Conservation (phyloP, 2,797 vertebrate genomes). For the Microcaecilia unicolor region DNA sequence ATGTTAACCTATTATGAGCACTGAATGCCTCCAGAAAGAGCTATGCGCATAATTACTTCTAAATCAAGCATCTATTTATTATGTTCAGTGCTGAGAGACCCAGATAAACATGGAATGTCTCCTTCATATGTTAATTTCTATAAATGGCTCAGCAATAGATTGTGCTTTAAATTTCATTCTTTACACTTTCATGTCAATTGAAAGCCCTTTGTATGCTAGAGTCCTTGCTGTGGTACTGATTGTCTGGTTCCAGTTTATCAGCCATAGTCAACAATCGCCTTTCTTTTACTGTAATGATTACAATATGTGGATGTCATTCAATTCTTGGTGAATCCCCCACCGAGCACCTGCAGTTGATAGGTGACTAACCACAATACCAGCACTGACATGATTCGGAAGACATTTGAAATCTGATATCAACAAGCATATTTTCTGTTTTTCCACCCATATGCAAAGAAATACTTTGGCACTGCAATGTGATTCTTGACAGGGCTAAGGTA, state of each 20-base stretch:
- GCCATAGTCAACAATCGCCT: slow-evolving; percentile 25
- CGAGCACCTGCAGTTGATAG: slow-evolving; percentile 20
- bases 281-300: slow-evolving; percentile 30
- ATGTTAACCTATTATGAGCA: background rate
- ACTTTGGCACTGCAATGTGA: slow-evolving; percentile 70
- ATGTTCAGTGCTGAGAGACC: background rate
- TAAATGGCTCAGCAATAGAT: slow-evolving; percentile 11
- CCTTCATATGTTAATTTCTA: slow-evolving; percentile 16
- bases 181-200: slow-evolving; percentile 21
- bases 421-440: slow-evolving; percentile 48
- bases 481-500: slow-evolving; percentile 82
- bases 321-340: slow-evolving; percentile 24
- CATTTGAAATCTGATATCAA: slow-evolving; percentile 43
- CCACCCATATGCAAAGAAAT: slow-evolving; percentile 61
- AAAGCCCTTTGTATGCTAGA: slow-evolving; percentile 2
- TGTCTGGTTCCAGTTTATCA: slow-evolving; percentile 13
- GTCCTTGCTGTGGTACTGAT: slow-evolving; percentile 24
- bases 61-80: background rate
- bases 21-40: rapidly evolving
- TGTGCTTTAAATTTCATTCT: slow-evolving; percentile 11
- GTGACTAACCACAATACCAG: slow-evolving; percentile 13
- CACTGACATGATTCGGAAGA: slow-evolving; percentile 44
- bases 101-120: background rate
- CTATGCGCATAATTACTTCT: background rate
- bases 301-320: slow-evolving; percentile 22